These are phyloP conservation scores for Triplophysa rosa DNA, from an alignment of 2,113 vertebrate species.

Conservation along the genomic window DNA sequence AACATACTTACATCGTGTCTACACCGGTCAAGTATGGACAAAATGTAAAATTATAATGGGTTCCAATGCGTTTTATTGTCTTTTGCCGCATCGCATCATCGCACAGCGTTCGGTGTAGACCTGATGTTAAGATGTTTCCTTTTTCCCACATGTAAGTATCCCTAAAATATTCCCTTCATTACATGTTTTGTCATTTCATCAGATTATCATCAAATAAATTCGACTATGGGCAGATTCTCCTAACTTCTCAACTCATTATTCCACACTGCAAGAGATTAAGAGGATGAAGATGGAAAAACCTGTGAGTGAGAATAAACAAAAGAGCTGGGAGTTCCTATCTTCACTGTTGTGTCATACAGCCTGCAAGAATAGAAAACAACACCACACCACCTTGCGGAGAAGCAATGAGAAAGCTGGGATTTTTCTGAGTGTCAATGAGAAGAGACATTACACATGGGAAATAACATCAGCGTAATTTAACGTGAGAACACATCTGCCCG, in stretches of 20 bases:
- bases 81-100: no score
- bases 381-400: slow-evolving; percentile 1
- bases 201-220: slow-evolving; percentile 63
- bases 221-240: slow-evolving; percentile 63
- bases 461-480: slow-evolving; percentile 50
- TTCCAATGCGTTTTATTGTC: no score
- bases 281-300: slow-evolving; percentile 16
- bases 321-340: slow-evolving; percentile 65
- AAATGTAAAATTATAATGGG: no score
- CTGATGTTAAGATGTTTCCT: no score
- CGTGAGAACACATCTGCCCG: slow-evolving; percentile 45
- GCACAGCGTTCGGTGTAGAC: no score
- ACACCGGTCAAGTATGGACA: no score
- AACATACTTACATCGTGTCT: no score
- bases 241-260: slow-evolving; percentile 60
- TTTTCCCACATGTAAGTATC: no score
- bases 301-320: slow-evolving; percentile 42
- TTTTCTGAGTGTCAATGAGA: slow-evolving; percentile 23
- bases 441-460: slow-evolving; percentile 28
- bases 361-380: slow-evolving; percentile 35
- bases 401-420: slow-evolving; percentile 32
- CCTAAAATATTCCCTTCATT: no score
- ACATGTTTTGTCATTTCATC: background rate
- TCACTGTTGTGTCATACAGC: slow-evolving; percentile 58
- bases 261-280: slow-evolving; percentile 37